Conservation (phyloP, 2,113 vertebrate species). For the Poecilia latipinna region DNA sequence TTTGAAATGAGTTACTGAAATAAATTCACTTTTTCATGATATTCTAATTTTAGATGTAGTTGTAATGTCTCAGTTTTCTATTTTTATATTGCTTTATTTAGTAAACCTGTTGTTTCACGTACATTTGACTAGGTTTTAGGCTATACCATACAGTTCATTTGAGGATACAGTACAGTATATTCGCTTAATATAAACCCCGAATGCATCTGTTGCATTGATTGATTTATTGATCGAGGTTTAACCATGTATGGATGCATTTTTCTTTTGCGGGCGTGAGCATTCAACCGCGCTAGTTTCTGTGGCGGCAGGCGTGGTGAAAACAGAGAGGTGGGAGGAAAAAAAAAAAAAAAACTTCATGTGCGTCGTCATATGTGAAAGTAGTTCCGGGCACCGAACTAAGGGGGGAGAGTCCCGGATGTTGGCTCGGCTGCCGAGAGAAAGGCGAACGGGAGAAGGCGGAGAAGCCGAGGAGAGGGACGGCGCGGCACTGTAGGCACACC, state of each 20-base stretch:
- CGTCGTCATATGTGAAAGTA: slow-evolving; percentile 79
- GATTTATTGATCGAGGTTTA: background rate
- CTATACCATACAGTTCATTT: background rate
- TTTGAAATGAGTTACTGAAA: too few relatives aligned
- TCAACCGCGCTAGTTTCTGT: slow-evolving; percentile 77
- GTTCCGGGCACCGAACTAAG: slow-evolving; percentile 76
- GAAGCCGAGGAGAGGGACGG: slow-evolving; percentile 71
- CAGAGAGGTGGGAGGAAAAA: background rate
- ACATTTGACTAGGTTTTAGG: background rate
- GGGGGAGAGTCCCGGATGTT: slow-evolving; percentile 82
- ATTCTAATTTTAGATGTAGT: background rate
- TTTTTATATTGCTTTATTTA: background rate
- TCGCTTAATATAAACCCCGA: background rate
- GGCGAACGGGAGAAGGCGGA: slow-evolving; percentile 81
- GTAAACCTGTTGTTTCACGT: background rate
- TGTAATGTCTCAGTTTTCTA: background rate
- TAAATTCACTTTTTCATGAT: background rate
- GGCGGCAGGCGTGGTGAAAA: slow-evolving; percentile 66
- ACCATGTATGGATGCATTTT: background rate
- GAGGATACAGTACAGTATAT: background rate
- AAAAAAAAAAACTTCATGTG: slow-evolving; percentile 35
- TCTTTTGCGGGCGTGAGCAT: slow-evolving; percentile 27
- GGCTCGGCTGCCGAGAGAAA: slow-evolving; percentile 80
- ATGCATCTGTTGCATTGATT: slow-evolving; percentile 1
- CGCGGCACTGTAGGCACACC: slow-evolving; percentile 76